Evolutionary conservation across 1,140 invertebrate genomes (phyloP), one percentile per base, ranked within the genome.

Genomic region (Calephelis nemesis): DNA sequence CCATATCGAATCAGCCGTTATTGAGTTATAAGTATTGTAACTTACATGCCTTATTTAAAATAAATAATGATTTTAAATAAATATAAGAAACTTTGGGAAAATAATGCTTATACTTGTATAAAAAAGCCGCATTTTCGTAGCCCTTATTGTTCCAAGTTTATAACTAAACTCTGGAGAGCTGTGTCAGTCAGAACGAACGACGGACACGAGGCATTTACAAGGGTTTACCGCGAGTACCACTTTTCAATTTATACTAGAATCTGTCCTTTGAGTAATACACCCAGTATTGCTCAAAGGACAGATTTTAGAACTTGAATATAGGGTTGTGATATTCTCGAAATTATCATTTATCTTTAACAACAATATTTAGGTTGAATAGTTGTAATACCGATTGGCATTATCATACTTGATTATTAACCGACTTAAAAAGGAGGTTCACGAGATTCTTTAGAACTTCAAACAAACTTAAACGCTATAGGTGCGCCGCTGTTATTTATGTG

Each of bases 131-230:
- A 52, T 19, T 19, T 52, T 52, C 50, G 50, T 19, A 52, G 50
- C n/a, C 8, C 0, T 45, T 52, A 54, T 54, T 19, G 50, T 54
- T 54, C 4, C 13, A 54, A 30, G 50, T 54, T 54, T 54, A 54
- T 54, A 54, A 19, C 50, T 54, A 54, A 54, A 54, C 19, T 63
- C 62, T 42, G 40, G 62, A n/a, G 62, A 47, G 13, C 40, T 63
- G n/a, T 40, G 50, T 63, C 39, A 58, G 60, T 60, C 66, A 63
- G 62, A 62, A n/a, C 50, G 63, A 72, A 52, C 64, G 69, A 68
- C 65, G 60, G 71, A 67, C 74, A 64, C 40, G 66, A 69, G 74
- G 73, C 74, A 73, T 75, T 75, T 71, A 75, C 74, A 69, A 75
- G 74, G 74, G 74, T 54, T 54, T 54, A 54, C 15, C 50, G 50